Base-by-base conservation (phyloP, 2,113 vertebrate genomes). In the Mugil cephalus region DNA sequence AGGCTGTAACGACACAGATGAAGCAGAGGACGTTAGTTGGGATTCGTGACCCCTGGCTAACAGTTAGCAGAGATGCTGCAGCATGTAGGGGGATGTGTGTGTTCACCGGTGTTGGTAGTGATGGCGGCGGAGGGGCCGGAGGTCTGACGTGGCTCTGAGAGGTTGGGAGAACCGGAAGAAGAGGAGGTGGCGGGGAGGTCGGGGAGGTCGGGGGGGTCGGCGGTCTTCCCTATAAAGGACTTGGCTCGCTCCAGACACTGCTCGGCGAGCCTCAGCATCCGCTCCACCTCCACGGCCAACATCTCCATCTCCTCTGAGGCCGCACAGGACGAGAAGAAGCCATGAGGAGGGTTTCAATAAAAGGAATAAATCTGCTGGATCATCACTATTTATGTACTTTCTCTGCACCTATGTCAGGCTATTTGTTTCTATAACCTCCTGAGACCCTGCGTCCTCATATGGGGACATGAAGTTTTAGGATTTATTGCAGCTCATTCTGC, bases 201-300 rank as follows among this genome's bases (percentile, higher is more conserved):
- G 3, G 76, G 47, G 39, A 61, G 17, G 54, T 65, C 46, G 12
- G 70, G 17, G 2, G 69, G 48, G 6, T 87, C 74, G 0, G 43
- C 10, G 43, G 34, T 84, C 62, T 77, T 92, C 34, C 71, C 93
- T 1, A 95, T 80, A 1, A 96, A 97, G 0, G 95, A 96, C 85
- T 95, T 96, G 59, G 96, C 94, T 46, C 98, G 93, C 85, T 98
- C 98, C 87, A 98, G 89, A 87, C 98, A 99, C 85, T 99, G 98
- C 84, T 96, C 96, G 0, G 96, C 96, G 9, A 99, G 87, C 75
- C 94, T 95, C 80, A 99, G 90, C 96, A 99, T 96, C 85, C 96
- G 96, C 0, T 94, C 94, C 51, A 95, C 94, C 74, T 98, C 96
- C 0, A 94, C 65, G 0, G 69, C 74, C 58, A 94, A 64, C 0